Conservation (phyloP, 2,797 vertebrate species). For the Neoniphon sammara region DNA sequence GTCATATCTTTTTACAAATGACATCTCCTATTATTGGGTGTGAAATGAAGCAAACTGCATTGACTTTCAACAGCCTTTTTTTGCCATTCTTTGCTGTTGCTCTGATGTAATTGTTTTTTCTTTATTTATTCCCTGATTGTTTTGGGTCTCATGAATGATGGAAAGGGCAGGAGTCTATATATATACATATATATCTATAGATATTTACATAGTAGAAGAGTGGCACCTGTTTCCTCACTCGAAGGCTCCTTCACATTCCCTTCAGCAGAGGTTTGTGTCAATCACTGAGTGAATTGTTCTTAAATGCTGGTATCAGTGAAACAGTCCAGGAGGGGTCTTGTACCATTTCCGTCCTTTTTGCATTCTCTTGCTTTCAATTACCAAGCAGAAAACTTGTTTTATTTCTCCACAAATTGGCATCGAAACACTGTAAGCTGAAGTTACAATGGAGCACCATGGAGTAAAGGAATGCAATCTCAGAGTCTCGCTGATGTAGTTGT, state of each 20-base stretch:
- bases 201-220: conserved; percentile 70
- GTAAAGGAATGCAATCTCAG: conserved; percentile 51
- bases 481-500: conserved; percentile 40
- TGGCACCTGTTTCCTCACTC: conserved; percentile 75
- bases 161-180: conserved; percentile 77
- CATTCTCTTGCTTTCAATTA: conserved; percentile 50
- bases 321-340: conserved; percentile 40
- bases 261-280: conserved; percentile 72
- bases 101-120: conserved; percentile 56
- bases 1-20: conserved; percentile 65
- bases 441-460: neutral
- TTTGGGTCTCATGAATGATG: conserved; percentile 74
- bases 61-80: conserved; percentile 63
- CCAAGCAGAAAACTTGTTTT: conserved; percentile 34
- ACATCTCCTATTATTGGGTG: conserved; percentile 61
- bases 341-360: conserved; percentile 33
- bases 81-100: conserved; percentile 66
- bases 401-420: conserved; percentile 43
- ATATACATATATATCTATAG: too few relatives aligned
- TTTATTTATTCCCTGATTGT: conserved; percentile 66
- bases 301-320: conserved; percentile 30
- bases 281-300: conserved; percentile 67
- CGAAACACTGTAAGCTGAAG: conserved; percentile 23
- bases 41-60: conserved; percentile 76
- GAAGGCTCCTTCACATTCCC: conserved; percentile 82